Evolutionary conservation across 2,113 vertebrate species (phyloP).

Genomic region (Gopherus flavomarginatus): DNA sequence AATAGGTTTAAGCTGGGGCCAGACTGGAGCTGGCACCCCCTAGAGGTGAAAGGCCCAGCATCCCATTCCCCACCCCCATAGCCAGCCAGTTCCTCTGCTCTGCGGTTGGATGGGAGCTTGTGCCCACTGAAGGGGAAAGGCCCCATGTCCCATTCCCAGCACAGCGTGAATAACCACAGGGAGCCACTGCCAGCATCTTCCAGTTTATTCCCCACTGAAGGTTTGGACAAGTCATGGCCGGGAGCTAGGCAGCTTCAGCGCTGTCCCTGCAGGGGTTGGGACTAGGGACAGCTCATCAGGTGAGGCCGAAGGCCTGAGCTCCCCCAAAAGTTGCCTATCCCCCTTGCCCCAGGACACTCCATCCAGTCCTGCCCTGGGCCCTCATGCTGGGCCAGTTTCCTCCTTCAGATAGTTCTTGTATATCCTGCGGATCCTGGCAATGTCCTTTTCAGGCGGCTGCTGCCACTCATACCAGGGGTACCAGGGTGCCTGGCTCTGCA

Average conservation of each 20-base stretch:
- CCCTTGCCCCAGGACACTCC: background rate
- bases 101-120: too few species aligned
- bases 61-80: too few species aligned
- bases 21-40: background rate
- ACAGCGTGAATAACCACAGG: background rate
- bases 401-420: constrained; percentile 85
- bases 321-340: background rate
- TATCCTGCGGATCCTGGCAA: constrained; percentile 81
- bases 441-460: constrained; percentile 76
- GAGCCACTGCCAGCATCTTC: background rate
- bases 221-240: background rate
- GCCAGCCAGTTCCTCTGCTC: too few species aligned
- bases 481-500: constrained; percentile 75
- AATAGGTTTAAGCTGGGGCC: background rate
- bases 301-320: background rate
- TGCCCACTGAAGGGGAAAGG: background rate
- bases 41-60: too few species aligned
- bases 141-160: too few species aligned
- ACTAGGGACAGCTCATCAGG: background rate
- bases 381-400: constrained; percentile 9
- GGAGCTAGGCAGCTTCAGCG: background rate
- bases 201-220: background rate
- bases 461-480: constrained; percentile 89
- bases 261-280: background rate
- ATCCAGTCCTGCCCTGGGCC: background rate